Evolutionary conservation across 2,888 invertebrate species (phyloP), one percentile per base, ranked within the genome.

Genomic region (Macropis europaea): DNA sequence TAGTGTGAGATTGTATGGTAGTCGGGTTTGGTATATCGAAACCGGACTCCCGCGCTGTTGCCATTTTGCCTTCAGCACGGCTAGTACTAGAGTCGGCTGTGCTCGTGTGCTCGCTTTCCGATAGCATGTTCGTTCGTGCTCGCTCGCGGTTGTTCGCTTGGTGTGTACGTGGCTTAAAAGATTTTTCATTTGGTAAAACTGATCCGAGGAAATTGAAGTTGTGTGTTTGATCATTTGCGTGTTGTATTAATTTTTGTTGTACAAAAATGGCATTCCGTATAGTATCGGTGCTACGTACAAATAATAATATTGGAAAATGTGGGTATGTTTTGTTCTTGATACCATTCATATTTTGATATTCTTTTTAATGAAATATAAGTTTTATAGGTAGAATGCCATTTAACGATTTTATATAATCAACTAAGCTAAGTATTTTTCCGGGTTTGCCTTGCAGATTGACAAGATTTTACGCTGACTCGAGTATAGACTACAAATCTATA

Each of bases 181-280:
- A n/a, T n/a, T n/a, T n/a, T n/a, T n/a, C n/a, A n/a, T n/a, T n/a
- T n/a, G n/a, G n/a, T n/a, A 32, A n/a, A 53, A 53, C 0, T 52
- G 6, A 2, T 19, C 1, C 3, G 13, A 22, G 3, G 7, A 42
- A 13, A 30, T 22, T 28, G 3, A 9, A n/a, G n/a, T n/a, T n/a
- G n/a, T n/a, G n/a, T n/a, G n/a, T n/a, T n/a, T n/a, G n/a, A n/a
- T n/a, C n/a, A n/a, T n/a, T n/a, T n/a, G n/a, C n/a, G 7, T 13
- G n/a, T 42, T 32, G 3, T 1, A 38, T 57, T 57, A 67, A 17
- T 11, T 57, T 15, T 45, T 9, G 17, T 7, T 15, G 11, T 28
- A 3, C 3, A 66, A 77, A 36, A 80, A 86, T 86, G 86, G 79
- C 79, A 59, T 76, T 77, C 5, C 82, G 80, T 45, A 42, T 68